Base-by-base conservation (phyloP, 1,140 invertebrate species). In the Aphaenogaster floridana region DNA sequence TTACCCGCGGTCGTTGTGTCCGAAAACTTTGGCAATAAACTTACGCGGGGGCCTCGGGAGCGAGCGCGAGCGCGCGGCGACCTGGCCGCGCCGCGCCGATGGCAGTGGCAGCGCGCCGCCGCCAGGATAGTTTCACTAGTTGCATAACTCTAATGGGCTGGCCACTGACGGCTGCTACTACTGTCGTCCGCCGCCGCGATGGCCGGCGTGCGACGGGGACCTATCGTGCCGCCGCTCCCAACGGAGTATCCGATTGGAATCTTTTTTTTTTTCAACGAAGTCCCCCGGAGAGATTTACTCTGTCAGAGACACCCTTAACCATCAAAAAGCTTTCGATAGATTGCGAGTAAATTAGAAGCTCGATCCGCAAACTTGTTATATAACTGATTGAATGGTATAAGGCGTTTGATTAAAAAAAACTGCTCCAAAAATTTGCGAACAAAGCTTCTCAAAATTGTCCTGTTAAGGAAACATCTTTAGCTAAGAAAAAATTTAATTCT, bases 1-100 rank as follows among this genome's bases (percentile, higher is more conserved):
- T 95, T 94, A 95, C 83, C 91, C 88, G 93, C 95, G 94, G 95
- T 95, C 95, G 94, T 95, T 95, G 95, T 94, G 92, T 94, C 94
- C 94, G 93, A 95, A 95, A 95, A 95, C 94, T 95, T 95, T 95
- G 95, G 95, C 95, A 95, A 95, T 95, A 95, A 95, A 95, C 95
- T 95, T 95, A 95, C 93, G 93, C 93, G 52, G 83, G 52, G 88
- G 88, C 92, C 93, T 91, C 92, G 91, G 87, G 90, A 72, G 63
- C 80, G 52, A 72, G 48, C 39, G 80, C 64, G 63, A 80, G 34
- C 69, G 52, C 61, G 74, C 59, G 45, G 74, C 39, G 83, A 86
- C 74, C 83, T 86, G 76, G 83, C 81, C 66, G 57, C 66, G 36
- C 63, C 77, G 78, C 59, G 48, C 63, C 77, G 85, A 74, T 76